phyloP scores from a whole-genome alignment of 2,888 invertebrate species.

The Onthophagus sagittarius region DNA sequence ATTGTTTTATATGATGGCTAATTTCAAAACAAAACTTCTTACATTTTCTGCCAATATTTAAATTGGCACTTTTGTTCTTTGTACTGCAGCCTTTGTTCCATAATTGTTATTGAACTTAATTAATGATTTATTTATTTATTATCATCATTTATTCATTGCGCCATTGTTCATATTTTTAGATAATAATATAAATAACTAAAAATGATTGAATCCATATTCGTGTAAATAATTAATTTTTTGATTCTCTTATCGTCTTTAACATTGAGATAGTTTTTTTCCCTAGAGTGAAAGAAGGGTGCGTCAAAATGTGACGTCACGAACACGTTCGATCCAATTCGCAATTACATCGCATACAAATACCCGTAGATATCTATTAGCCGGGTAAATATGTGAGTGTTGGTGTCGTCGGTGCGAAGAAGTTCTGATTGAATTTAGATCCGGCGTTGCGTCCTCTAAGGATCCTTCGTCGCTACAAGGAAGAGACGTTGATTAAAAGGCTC shows the following conservation, averaged over 20 bases:
- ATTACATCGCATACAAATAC: constrained; percentile 39
- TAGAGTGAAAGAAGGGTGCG: constrained; percentile 28
- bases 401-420: constrained; percentile 41
- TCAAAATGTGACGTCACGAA: constrained; percentile 37
- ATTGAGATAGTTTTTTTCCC: not conserved
- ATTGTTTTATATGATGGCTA: too few relatives aligned
- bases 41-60: too few relatives aligned
- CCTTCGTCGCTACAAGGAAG: not conserved
- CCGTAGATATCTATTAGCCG: constrained; percentile 47
- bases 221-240: too few relatives aligned
- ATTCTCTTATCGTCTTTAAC: not conserved
- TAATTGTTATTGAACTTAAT: too few relatives aligned
- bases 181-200: too few relatives aligned
- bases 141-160: too few relatives aligned
- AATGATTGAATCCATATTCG: too few relatives aligned
- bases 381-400: constrained; percentile 35
- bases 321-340: constrained; percentile 28
- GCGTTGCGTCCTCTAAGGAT: constrained; percentile 4
- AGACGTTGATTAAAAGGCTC: not conserved
- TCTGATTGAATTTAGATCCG: constrained; percentile 42
- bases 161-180: too few relatives aligned
- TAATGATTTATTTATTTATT: too few relatives aligned
- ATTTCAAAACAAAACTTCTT: too few relatives aligned
- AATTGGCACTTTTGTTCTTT: too few relatives aligned
- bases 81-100: too few relatives aligned